Evolutionary conservation across 2,888 invertebrate genomes (phyloP).

Genomic region (Lochmaea crataegi): DNA sequence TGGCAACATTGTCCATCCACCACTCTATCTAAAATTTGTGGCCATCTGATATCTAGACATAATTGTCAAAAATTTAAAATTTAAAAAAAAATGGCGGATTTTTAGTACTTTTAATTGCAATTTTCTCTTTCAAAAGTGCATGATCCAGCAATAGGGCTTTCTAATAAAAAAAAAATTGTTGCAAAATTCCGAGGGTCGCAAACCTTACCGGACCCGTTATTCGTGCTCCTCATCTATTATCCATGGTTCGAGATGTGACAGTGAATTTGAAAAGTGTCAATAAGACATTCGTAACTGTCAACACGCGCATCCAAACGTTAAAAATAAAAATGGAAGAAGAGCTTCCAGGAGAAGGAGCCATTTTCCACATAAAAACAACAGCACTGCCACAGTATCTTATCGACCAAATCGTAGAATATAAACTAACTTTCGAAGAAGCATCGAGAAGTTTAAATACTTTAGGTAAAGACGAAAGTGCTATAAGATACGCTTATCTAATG

Average conservation of each 20-base stretch:
- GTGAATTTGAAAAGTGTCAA: conserved; percentile 1
- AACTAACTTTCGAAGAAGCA: conserved; percentile 61
- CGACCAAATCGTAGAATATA: conserved; percentile 54
- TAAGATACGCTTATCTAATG: conserved; percentile 71
- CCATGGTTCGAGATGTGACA: not conserved
- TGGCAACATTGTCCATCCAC: too few relatives aligned
- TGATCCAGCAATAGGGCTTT: too few relatives aligned
- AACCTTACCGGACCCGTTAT: too few relatives aligned
- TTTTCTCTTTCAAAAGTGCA: too few relatives aligned
- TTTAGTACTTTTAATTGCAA: too few relatives aligned
- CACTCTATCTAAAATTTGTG: too few relatives aligned
- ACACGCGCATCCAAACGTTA: not conserved
- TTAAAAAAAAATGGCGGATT: too few relatives aligned
- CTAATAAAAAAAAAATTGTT: too few relatives aligned
- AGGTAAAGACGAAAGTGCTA: conserved; percentile 64
- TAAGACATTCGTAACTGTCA: not conserved
- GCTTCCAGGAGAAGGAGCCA: conserved; percentile 34
- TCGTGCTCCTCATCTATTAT: too few relatives aligned
- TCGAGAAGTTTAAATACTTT: conserved; percentile 60
- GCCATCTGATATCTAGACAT: too few relatives aligned
- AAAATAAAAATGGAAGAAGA: conserved; percentile 15
- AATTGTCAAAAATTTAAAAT: too few relatives aligned
- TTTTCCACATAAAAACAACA: conserved; percentile 18
- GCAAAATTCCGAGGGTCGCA: too few relatives aligned
- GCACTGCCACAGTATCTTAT: conserved; percentile 38